These are phyloP conservation scores for Pleuronectes platessa DNA, from an alignment of 2,113 vertebrate genomes.

Conservation along the genomic window DNA sequence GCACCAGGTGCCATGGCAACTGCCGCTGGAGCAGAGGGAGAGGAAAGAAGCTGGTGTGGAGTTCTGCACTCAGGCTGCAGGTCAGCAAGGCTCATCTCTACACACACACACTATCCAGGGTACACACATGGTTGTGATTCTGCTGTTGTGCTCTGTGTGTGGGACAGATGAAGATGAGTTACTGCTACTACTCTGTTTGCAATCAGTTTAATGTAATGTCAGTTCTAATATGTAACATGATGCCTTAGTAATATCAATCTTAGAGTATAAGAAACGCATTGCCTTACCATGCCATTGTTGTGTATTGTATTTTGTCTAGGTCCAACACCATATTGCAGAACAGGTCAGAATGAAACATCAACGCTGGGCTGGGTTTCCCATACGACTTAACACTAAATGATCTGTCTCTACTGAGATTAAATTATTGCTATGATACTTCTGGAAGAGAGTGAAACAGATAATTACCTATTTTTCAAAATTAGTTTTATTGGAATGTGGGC, in stretches of 20 bases:
- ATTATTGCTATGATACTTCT: slow-evolving; percentile 24
- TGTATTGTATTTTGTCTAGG: slow-evolving; percentile 80
- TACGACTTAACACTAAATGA: slow-evolving; percentile 41
- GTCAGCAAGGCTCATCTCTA: slow-evolving; percentile 76
- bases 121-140: background rate
- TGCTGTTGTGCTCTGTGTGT: background rate
- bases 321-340: slow-evolving; percentile 80
- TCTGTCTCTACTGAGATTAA: slow-evolving; percentile 17
- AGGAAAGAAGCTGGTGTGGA: slow-evolving; percentile 92
- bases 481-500: slow-evolving; percentile 7
- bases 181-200: background rate
- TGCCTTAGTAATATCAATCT: background rate
- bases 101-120: slow-evolving; percentile 16
- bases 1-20: slow-evolving; percentile 98
- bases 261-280: slow-evolving; percentile 21
- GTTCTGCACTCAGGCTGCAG: slow-evolving; percentile 95
- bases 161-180: slow-evolving; percentile 10
- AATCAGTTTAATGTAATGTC: background rate
- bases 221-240: slow-evolving; percentile 5
- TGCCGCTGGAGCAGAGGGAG: slow-evolving; percentile 95
- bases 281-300: slow-evolving; percentile 68
- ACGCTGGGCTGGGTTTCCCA: slow-evolving; percentile 45
- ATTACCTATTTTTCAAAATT: slow-evolving; percentile 23
- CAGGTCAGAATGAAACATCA: slow-evolving; percentile 78
- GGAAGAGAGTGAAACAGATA: slow-evolving; percentile 13